Conservation (phyloP, 2,797 vertebrate species). For the Lagocephalus sceleratus region DNA sequence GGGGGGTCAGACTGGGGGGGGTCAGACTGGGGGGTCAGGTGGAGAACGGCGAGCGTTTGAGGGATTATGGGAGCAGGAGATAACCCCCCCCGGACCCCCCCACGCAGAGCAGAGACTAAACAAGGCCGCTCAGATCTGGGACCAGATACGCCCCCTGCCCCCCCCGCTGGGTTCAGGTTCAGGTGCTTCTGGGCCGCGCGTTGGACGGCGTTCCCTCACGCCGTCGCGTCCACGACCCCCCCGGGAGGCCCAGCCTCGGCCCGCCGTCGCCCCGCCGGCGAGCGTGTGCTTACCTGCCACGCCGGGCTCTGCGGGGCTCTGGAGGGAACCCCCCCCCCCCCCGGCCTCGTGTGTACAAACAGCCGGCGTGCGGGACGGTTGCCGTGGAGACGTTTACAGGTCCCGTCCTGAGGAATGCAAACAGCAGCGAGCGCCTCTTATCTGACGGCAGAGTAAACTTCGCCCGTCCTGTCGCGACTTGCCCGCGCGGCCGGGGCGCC, state of each 20-base stretch:
- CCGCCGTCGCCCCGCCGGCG: too few relatives aligned
- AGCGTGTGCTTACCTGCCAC: constrained; percentile 41
- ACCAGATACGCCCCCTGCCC: constrained; percentile 20
- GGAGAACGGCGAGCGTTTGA: constrained; percentile 20
- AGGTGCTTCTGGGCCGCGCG: too few relatives aligned
- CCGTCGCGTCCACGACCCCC: too few relatives aligned
- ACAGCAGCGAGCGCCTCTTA: constrained; percentile 48
- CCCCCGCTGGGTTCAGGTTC: too few relatives aligned
- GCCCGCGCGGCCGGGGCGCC: constrained; percentile 26
- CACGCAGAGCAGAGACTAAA: constrained; percentile 58
- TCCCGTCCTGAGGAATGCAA: constrained; percentile 69
- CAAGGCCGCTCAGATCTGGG: constrained; percentile 38
- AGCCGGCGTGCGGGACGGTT: constrained; percentile 27
- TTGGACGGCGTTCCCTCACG: too few relatives aligned
- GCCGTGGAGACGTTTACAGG: constrained; percentile 70
- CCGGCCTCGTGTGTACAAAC: constrained; percentile 24
- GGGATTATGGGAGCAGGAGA: constrained; percentile 49
- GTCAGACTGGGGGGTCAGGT: too few relatives aligned
- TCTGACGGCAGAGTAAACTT: constrained; percentile 64
- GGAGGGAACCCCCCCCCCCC: constrained; percentile 33
- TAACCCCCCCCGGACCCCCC: constrained; percentile 36
- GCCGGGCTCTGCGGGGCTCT: too few relatives aligned
- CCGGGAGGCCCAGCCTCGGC: too few relatives aligned
- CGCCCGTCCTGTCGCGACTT: constrained; percentile 64
- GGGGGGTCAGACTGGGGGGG: too few relatives aligned